Percentiles rank a stretch among this genome's conserved stretches.
phyloP scores from a whole-genome alignment of 2,113 vertebrate species.

The Penelope pileata region DNA sequence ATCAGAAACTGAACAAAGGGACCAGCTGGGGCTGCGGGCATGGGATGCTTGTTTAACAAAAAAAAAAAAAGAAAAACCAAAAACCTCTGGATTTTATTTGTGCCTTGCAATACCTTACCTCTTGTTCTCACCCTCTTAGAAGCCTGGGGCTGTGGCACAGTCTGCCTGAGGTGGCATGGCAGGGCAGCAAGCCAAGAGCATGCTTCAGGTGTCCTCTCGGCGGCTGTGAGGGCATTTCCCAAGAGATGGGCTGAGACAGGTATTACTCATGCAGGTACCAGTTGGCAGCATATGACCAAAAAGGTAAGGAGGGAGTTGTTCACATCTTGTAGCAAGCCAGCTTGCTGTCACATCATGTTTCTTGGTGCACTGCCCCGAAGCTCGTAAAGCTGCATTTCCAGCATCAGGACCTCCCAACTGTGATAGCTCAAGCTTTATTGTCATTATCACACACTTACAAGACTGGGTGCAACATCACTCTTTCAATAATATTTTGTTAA shows the following conservation, averaged over 20 bases:
- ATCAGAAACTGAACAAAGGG: background rate
- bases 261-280: accelerated
- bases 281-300: background rate
- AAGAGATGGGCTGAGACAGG: background rate
- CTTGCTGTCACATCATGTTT: background rate
- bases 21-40: background rate
- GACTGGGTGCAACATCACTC: background rate
- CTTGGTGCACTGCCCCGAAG: background rate
- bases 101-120: background rate
- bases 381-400: background rate
- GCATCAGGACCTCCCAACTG: background rate
- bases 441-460: background rate
- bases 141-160: background rate
- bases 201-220: background rate
- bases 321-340: background rate
- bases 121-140: background rate
- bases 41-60: accelerated
- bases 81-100: background rate
- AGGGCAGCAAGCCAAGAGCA: background rate
- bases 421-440: background rate
- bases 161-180: background rate
- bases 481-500: background rate
- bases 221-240: background rate
- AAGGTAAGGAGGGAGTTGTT: constrained; percentile 3
- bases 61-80: too few relatives aligned